Percentiles rank a stretch among this genome's conserved stretches.
These are phyloP conservation scores for Lytechinus variegatus DNA, from an alignment of 35 echinoderm and acorn worm genomes.

Conservation along the genomic window DNA sequence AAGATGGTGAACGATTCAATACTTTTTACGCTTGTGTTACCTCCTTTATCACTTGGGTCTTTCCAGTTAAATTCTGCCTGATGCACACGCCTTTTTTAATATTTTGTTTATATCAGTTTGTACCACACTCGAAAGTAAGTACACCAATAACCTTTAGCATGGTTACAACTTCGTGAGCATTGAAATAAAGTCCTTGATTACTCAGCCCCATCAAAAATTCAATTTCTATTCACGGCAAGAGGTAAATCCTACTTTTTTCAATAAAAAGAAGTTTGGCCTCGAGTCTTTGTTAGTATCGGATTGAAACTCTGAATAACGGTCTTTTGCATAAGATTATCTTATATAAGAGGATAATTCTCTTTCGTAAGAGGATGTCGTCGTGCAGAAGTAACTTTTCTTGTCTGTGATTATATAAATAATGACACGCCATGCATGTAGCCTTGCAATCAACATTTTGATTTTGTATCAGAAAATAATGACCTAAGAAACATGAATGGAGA, in stretches of 20 bases:
- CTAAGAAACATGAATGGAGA: no score
- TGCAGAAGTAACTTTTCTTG: neutral
- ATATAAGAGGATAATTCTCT: neutral
- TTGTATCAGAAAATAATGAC: no score
- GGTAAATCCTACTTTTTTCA: neutral
- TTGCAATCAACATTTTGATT: no score
- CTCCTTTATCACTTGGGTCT: neutral
- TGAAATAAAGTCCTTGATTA: neutral
- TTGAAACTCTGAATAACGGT: neutral
- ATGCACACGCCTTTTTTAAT: neutral
- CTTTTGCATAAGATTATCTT: neutral
- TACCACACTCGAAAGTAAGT: neutral
- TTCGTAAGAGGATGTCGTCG: neutral
- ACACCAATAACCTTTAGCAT: neutral
- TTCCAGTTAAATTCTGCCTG: neutral
- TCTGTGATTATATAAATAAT: neutral
- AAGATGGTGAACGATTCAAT: neutral
- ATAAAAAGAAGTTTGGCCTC: neutral
- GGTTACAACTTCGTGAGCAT: neutral
- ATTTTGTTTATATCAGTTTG: no score
- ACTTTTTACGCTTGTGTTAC: neutral
- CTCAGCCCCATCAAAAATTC: neutral
- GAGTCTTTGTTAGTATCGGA: neutral
- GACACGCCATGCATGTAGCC: no score
- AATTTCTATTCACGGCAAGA: neutral